phyloP scores from a whole-genome alignment of 2,888 invertebrate genomes.

The Mantis religiosa region DNA sequence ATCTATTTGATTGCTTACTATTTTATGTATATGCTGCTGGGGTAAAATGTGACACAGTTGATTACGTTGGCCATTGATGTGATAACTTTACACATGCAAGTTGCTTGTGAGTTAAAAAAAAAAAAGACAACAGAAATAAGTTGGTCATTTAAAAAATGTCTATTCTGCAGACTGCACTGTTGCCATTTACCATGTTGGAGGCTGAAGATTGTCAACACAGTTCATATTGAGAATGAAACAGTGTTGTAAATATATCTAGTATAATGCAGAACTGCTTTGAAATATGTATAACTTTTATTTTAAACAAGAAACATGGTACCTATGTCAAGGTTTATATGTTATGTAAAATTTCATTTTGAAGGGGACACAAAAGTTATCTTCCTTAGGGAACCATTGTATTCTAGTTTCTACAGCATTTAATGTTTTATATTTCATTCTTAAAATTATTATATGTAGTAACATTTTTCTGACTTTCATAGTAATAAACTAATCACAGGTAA shows the following conservation, averaged over 20 bases:
- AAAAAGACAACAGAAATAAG: not conserved
- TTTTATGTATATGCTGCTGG: not conserved
- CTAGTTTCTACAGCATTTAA: too few relatives aligned
- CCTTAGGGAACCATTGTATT: too few relatives aligned
- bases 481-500: too few relatives aligned
- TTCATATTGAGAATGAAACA: not conserved
- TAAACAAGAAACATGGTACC: not conserved
- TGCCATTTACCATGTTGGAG: not conserved
- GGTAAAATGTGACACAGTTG: not conserved
- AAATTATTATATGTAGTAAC: too few relatives aligned
- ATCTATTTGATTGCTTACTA: not conserved
- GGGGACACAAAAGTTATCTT: too few relatives aligned
- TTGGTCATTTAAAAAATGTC: not conserved
- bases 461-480: too few relatives aligned
- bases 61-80: not conserved
- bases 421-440: too few relatives aligned
- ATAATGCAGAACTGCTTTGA: not conserved
- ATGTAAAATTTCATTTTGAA: too few relatives aligned
- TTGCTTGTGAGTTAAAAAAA: not conserved
- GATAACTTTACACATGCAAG: not conserved
- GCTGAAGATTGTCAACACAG: not conserved
- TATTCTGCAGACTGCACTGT: not conserved
- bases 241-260: not conserved
- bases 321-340: too few relatives aligned
- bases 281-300: not conserved